Conservation (phyloP, 2,113 vertebrate genomes). For the Indicator indicator region DNA sequence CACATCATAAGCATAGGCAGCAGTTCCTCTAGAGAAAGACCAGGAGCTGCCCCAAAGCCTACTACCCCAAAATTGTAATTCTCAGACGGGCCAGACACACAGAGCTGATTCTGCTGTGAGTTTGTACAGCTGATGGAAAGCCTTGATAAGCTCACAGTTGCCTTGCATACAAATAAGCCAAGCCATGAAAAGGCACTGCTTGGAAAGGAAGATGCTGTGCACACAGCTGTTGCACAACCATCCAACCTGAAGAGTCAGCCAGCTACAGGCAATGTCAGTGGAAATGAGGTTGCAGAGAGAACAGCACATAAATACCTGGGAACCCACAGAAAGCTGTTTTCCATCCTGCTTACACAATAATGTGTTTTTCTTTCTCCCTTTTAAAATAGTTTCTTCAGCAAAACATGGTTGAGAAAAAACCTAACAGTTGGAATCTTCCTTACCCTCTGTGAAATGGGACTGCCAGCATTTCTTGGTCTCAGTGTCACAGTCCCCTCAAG, state of each 20-base stretch:
- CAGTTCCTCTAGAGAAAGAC: not conserved
- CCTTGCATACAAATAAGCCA: constrained; percentile 38
- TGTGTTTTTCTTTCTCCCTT: not conserved
- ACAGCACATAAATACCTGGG: constrained; percentile 23
- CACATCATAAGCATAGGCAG: not conserved
- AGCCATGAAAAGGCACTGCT: not conserved
- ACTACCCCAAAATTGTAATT: not conserved
- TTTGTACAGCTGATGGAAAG: constrained; percentile 48
- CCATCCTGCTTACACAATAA: not conserved
- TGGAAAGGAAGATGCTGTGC: not conserved
- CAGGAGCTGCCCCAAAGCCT: not conserved
- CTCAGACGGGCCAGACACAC: not conserved
- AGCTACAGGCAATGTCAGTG: not conserved
- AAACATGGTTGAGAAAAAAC: not conserved
- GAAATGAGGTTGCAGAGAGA: not conserved
- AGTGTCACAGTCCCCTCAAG: not conserved
- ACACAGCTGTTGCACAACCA: constrained; percentile 25
- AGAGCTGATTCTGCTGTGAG: not conserved
- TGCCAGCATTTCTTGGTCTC: not conserved
- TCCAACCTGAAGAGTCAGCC: not conserved
- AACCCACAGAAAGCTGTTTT: not conserved
- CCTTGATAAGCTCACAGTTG: not conserved
- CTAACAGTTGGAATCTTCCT: not conserved
- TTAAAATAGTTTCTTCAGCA: constrained; percentile 10
- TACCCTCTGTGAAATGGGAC: not conserved